Evolutionary conservation across 2,113 vertebrate genomes (phyloP).

Genomic region (Condylura cristata): DNA sequence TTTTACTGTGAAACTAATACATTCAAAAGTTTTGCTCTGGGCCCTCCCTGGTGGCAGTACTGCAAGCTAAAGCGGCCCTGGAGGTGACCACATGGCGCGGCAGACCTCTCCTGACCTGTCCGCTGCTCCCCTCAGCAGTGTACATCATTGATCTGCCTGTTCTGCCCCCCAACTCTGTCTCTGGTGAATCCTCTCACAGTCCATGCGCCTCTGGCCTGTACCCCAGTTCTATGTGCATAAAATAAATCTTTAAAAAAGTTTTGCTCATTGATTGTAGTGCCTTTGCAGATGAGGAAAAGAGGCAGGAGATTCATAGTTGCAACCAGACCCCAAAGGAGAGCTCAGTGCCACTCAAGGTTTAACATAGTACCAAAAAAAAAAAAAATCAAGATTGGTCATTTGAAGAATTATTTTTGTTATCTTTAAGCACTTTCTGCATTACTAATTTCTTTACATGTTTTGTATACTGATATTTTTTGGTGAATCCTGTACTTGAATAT

Average conservation of each 20-base stretch:
- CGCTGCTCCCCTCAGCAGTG: too few relatives aligned
- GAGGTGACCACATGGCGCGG: too few relatives aligned
- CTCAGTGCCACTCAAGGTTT: neutral
- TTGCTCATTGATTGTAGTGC: neutral
- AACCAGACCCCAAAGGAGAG: neutral
- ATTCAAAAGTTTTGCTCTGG: neutral
- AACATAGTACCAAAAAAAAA: neutral
- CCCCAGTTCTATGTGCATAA: too few relatives aligned
- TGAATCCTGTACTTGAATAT: neutral
- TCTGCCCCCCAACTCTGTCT: too few relatives aligned
- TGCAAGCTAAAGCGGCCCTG: too few relatives aligned
- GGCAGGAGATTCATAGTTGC: neutral
- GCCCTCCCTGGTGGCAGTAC: too few relatives aligned
- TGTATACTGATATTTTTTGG: neutral
- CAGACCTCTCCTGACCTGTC: too few relatives aligned
- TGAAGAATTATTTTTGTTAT: conserved; percentile 5
- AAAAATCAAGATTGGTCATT: neutral
- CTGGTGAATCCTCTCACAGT: too few relatives aligned
- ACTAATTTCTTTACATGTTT: neutral
- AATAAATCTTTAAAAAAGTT: neutral
- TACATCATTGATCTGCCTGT: too few relatives aligned
- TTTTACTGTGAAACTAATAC: neutral
- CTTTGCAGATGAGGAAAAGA: neutral
- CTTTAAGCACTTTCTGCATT: neutral
- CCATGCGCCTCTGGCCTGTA: too few relatives aligned